Evolutionary conservation across 2,888 invertebrate species (phyloP).

Genomic region (Tachina lurida): DNA sequence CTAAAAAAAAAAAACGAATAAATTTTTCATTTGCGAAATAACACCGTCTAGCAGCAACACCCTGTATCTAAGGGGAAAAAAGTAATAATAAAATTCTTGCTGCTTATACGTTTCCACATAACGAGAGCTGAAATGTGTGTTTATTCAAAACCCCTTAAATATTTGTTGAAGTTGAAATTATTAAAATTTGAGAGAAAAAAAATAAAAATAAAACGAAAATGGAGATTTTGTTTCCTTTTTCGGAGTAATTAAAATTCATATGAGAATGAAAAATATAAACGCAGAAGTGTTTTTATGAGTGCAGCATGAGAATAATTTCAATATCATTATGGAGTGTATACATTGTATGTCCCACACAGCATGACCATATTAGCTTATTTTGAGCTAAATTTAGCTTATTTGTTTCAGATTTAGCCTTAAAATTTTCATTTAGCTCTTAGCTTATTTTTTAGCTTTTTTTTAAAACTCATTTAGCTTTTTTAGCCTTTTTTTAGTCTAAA

Average conservation of each 20-base stretch:
- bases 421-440: no score
- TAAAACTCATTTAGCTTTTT: no score
- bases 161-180: constrained; percentile 64
- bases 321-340: constrained; percentile 42
- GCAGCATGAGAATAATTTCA: constrained; percentile 57
- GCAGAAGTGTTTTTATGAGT: constrained; percentile 13
- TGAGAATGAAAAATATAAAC: constrained; percentile 20
- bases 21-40: not conserved
- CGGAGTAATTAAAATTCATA: constrained; percentile 57
- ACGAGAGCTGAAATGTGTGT: constrained; percentile 32
- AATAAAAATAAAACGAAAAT: constrained; percentile 13
- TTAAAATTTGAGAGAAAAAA: constrained; percentile 48
- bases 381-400: no score
- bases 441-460: no score
- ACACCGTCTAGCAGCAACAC: not conserved
- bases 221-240: constrained; percentile 49
- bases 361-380: no score
- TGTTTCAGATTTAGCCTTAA: no score
- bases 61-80: not conserved
- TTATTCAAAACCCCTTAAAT: constrained; percentile 57
- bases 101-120: not conserved
- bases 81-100: not conserved
- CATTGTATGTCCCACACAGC: not conserved
- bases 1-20: no score
- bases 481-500: no score